phyloP scores from a whole-genome alignment of 2,113 vertebrate genomes.

The Pterocles orientalis region DNA sequence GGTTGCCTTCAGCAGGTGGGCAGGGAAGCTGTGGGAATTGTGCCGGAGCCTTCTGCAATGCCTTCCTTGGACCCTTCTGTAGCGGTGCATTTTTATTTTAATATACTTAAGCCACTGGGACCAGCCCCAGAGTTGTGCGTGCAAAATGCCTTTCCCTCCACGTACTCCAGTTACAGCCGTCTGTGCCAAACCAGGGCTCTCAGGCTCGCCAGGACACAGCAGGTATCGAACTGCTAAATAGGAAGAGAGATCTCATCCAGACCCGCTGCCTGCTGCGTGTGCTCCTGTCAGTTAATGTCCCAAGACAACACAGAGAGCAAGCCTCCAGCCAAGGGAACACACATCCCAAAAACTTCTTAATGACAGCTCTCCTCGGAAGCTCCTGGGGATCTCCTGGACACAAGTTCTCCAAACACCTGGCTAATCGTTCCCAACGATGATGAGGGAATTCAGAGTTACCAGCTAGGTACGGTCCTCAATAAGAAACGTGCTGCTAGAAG shows the following conservation, averaged over 20 bases:
- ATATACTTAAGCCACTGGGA: not conserved
- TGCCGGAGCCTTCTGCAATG: not conserved
- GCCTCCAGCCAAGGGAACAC: not conserved
- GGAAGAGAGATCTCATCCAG: not conserved
- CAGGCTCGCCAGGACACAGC: not conserved
- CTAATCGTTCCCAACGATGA: not conserved
- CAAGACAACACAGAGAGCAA: not conserved
- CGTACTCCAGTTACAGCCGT: not conserved
- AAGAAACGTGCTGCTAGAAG: not conserved
- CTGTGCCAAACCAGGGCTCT: not conserved
- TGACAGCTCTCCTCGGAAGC: not conserved
- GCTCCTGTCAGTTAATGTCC: not conserved
- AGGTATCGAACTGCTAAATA: not conserved
- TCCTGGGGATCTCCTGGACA: not conserved
- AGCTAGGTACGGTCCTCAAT: not conserved
- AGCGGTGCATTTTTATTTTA: not conserved
- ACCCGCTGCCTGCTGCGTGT: not conserved
- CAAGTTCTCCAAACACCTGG: not conserved
- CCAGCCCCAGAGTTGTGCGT: not conserved
- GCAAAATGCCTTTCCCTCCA: constrained; percentile 15
- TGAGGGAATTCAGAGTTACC: not conserved
- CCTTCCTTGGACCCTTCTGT: not conserved
- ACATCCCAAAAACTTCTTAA: not conserved
- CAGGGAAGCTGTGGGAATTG: not conserved
- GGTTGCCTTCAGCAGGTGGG: not conserved